Evolutionary conservation across 1,140 invertebrate species (phyloP).

Genomic region (Ceratina japonica): DNA sequence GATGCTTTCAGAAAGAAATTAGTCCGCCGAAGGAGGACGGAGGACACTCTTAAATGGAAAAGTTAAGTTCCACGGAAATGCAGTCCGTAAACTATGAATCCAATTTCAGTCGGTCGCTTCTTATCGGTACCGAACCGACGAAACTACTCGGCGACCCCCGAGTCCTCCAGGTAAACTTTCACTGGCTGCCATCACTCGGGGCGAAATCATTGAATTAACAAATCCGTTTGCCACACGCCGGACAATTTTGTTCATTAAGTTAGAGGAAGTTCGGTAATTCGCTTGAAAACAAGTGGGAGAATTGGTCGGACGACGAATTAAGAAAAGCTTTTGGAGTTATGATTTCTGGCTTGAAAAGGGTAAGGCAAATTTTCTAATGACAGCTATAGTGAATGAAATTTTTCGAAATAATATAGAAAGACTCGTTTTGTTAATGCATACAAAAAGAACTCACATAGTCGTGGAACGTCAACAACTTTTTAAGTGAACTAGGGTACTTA

Average conservation of each 20-base stretch:
- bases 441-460: neutral
- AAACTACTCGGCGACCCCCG: slow-evolving; percentile 7
- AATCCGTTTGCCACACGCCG: slow-evolving; percentile 29
- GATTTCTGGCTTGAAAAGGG: neutral
- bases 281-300: neutral
- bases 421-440: neutral
- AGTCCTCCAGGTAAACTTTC: slow-evolving; percentile 20
- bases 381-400: slow-evolving; percentile 17
- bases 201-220: slow-evolving; percentile 48
- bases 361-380: neutral
- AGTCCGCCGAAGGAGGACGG: slow-evolving; percentile 25
- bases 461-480: no score
- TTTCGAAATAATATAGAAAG: neutral
- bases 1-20: slow-evolving; percentile 40
- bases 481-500: no score
- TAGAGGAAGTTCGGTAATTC: slow-evolving; percentile 36
- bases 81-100: slow-evolving; percentile 51
- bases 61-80: slow-evolving; percentile 40
- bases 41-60: slow-evolving; percentile 33
- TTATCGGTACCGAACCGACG: slow-evolving; percentile 41
- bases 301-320: neutral
- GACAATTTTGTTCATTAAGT: slow-evolving; percentile 50
- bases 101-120: slow-evolving; percentile 44
- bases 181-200: slow-evolving; percentile 23
- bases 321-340: slow-evolving; percentile 24